phyloP scores from a whole-genome alignment of 1,140 invertebrate genomes.

The Drosophila ficusphila region DNA sequence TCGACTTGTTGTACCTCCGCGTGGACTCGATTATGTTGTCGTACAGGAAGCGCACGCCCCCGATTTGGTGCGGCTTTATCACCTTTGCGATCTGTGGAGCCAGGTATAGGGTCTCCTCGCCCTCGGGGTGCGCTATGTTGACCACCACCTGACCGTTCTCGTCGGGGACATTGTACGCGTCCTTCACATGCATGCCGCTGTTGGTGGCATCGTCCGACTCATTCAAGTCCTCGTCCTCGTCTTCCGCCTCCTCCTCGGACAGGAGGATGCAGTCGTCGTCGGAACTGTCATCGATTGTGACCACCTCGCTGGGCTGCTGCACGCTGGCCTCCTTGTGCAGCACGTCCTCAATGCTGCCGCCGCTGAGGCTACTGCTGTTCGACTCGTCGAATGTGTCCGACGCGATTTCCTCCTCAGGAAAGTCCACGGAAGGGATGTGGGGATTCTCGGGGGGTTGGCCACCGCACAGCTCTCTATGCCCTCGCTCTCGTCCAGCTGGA shows the following conservation, averaged over 20 bases:
- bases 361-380: conserved; percentile 50
- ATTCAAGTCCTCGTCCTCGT: conserved; percentile 85
- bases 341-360: conserved; percentile 80
- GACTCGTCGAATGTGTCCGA: conserved; percentile 71
- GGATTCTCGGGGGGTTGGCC: conserved; percentile 15
- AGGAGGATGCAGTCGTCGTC: conserved; percentile 92
- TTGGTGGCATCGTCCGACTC: conserved; percentile 87
- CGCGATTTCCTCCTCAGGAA: conserved; percentile 63
- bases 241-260: conserved; percentile 87
- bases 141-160: conserved; percentile 96
- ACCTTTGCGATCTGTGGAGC: conserved; percentile 95
- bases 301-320: conserved; percentile 84
- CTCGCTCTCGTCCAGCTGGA: conserved; percentile 76
- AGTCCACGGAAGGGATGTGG: conserved; percentile 37
- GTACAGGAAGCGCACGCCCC: conserved; percentile 97
- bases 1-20: conserved; percentile 93
- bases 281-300: conserved; percentile 88
- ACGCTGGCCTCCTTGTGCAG: conserved; percentile 74
- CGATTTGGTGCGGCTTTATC: conserved; percentile 99
- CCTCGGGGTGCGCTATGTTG: conserved; percentile 97
- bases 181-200: conserved; percentile 93
- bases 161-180: conserved; percentile 96
- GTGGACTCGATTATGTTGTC: conserved; percentile 98
- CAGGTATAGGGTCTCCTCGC: conserved; percentile 96
- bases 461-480: conserved; percentile 47